A percentile compares a stretch with the other conserved stretches of the same genome.
These are phyloP conservation scores for Cylloceria caligata DNA, from an alignment of 2,888 invertebrate genomes.

Conservation along the genomic window DNA sequence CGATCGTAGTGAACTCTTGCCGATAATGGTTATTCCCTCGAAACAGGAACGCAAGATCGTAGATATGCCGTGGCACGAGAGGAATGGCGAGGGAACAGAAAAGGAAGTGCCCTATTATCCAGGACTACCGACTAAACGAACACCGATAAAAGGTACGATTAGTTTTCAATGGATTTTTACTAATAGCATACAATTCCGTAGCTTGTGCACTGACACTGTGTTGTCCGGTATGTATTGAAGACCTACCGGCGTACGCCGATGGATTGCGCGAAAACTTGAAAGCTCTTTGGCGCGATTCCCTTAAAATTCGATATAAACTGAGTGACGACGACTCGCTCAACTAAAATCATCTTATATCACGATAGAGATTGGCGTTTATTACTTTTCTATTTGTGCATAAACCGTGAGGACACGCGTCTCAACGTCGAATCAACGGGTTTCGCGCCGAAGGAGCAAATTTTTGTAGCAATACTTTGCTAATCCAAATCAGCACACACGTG, in stretches of 20 bases:
- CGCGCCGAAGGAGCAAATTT: constrained; percentile 55
- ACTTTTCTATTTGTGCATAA: not conserved
- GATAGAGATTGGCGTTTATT: not conserved
- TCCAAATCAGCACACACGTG: constrained; percentile 27
- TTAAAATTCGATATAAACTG: constrained; percentile 38
- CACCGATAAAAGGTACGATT: constrained; percentile 91
- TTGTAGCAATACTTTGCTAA: constrained; percentile 61
- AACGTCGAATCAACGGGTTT: constrained; percentile 21
- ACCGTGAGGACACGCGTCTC: no score
- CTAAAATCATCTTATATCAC: not conserved
- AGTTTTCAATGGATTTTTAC: constrained; percentile 73
- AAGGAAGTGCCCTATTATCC: constrained; percentile 90
- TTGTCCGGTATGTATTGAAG: constrained; percentile 84
- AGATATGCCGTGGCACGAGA: constrained; percentile 92
- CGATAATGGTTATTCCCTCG: constrained; percentile 57
- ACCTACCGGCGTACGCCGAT: constrained; percentile 66
- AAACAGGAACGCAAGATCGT: constrained; percentile 87
- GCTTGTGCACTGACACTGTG: constrained; percentile 82
- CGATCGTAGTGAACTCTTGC: not conserved
- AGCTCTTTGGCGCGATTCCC: constrained; percentile 7
- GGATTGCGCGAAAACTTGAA: constrained; percentile 39
- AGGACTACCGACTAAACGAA: constrained; percentile 90
- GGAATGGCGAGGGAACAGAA: constrained; percentile 86
- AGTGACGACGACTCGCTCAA: not conserved
- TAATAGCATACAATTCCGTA: constrained; percentile 83